Conservation (phyloP, 2,113 vertebrate genomes). For the Catharus fuscescens region DNA sequence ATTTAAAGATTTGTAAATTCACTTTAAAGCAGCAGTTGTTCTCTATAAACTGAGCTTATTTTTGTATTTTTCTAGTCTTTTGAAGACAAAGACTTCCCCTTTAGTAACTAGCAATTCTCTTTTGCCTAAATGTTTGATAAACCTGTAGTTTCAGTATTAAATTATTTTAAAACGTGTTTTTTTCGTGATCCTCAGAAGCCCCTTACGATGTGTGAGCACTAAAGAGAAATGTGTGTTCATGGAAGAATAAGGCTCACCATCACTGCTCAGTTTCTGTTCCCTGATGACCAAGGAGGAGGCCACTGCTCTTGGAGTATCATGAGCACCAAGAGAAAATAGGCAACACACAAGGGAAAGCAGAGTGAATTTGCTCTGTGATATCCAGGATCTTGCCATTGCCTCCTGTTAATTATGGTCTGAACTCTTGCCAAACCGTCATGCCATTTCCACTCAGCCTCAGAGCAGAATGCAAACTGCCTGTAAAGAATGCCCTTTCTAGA, state of each 20-base stretch:
- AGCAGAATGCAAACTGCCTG: constrained; percentile 34
- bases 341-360: neutral
- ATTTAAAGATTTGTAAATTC: neutral
- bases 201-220: neutral
- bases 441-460: constrained; percentile 19
- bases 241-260: neutral
- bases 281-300: neutral
- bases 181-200: neutral
- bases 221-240: neutral
- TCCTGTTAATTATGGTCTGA: constrained; percentile 50
- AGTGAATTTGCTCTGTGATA: neutral
- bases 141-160: neutral
- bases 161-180: neutral
- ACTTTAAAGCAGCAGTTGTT: neutral
- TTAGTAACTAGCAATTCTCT: neutral
- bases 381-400: neutral
- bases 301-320: neutral
- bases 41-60: neutral
- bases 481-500: constrained; percentile 32
- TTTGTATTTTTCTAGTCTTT: neutral
- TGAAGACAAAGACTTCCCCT: neutral
- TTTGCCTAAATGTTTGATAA: neutral
- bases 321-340: neutral
- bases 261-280: neutral
- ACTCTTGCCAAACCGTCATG: neutral